phyloP scores from a whole-genome alignment of 2,797 vertebrate species.

The Cyclura pinguis region DNA sequence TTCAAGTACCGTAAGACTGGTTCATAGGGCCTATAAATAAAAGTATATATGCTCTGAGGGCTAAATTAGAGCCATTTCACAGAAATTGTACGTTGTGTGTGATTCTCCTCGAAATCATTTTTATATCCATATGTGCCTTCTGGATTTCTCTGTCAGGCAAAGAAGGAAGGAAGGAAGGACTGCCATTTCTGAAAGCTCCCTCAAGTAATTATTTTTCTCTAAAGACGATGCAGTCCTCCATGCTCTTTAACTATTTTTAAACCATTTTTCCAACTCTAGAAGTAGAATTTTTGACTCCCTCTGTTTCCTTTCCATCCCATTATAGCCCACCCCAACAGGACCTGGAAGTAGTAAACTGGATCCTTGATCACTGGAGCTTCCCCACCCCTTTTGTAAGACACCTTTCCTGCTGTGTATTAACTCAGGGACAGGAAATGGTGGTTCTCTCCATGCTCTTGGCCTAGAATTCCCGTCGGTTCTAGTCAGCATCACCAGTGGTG shows the following conservation, averaged over 20 bases:
- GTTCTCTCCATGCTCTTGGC: background rate
- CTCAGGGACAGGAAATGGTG: background rate
- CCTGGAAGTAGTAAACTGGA: too few species aligned
- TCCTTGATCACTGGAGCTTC: background rate
- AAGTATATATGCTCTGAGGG: background rate
- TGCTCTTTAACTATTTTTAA: too few species aligned
- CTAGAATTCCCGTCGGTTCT: background rate
- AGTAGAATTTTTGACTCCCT: too few species aligned
- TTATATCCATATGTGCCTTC: background rate
- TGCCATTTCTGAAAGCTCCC: too few species aligned
- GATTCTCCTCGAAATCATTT: background rate
- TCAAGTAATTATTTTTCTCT: too few species aligned
- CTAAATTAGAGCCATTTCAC: background rate
- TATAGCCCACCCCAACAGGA: too few species aligned
- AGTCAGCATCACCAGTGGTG: background rate
- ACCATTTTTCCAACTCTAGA: too few species aligned
- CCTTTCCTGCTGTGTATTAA: background rate
- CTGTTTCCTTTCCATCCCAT: too few species aligned
- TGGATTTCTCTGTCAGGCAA: too few species aligned
- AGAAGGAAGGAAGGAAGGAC: too few species aligned
- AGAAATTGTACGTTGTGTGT: background rate
- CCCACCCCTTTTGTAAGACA: background rate
- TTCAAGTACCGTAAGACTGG: background rate
- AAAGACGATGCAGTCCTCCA: too few species aligned
- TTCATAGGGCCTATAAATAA: background rate